phyloP scores from a whole-genome alignment of 2,888 invertebrate species.

The Drosophila atroscutellata region DNA sequence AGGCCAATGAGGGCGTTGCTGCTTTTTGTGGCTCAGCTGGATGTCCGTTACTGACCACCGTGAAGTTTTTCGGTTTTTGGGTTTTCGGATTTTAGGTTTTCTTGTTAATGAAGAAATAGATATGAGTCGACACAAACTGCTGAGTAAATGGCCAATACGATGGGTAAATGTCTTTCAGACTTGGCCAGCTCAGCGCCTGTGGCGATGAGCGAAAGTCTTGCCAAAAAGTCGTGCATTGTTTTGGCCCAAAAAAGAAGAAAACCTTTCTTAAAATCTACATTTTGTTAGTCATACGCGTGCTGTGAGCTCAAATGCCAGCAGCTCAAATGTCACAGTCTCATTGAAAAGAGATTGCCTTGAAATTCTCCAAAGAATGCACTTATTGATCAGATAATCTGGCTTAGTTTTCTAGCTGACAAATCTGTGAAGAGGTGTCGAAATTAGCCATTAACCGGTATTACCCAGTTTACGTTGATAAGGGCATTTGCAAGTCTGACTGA shows the following conservation, averaged over 20 bases:
- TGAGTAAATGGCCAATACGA: slow-evolving; percentile 50
- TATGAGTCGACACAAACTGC: slow-evolving; percentile 47
- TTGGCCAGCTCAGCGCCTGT: slow-evolving; percentile 64
- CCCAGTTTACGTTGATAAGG: neutral
- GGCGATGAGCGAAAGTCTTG: slow-evolving; percentile 72
- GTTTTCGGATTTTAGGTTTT: slow-evolving; percentile 35
- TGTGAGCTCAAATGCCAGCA: slow-evolving; percentile 28
- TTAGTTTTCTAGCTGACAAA: neutral
- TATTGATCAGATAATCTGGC: slow-evolving; percentile 43
- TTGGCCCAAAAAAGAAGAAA: slow-evolving; percentile 24
- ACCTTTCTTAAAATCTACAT: slow-evolving; percentile 12
- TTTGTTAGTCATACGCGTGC: slow-evolving; percentile 44
- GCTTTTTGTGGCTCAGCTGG: slow-evolving; percentile 68
- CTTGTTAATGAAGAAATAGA: slow-evolving; percentile 79
- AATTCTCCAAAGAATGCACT: slow-evolving; percentile 13
- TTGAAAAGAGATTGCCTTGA: slow-evolving; percentile 41
- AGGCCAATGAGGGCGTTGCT: slow-evolving; percentile 72
- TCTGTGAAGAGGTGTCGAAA: slow-evolving; percentile 8
- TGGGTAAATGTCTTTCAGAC: slow-evolving; percentile 36
- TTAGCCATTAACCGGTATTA: slow-evolving; percentile 7
- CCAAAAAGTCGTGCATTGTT: slow-evolving; percentile 71
- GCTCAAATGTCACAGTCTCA: slow-evolving; percentile 9
- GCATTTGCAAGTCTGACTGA: slow-evolving; percentile 10
- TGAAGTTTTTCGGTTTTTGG: slow-evolving; percentile 50
- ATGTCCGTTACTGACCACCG: slow-evolving; percentile 67